A percentile compares a stretch with the other conserved stretches of the same genome.
These are phyloP conservation scores for Eunapius fragilis DNA, from an alignment of 37 sponge, comb jelly and placozoan genomes.

Conservation along the genomic window DNA sequence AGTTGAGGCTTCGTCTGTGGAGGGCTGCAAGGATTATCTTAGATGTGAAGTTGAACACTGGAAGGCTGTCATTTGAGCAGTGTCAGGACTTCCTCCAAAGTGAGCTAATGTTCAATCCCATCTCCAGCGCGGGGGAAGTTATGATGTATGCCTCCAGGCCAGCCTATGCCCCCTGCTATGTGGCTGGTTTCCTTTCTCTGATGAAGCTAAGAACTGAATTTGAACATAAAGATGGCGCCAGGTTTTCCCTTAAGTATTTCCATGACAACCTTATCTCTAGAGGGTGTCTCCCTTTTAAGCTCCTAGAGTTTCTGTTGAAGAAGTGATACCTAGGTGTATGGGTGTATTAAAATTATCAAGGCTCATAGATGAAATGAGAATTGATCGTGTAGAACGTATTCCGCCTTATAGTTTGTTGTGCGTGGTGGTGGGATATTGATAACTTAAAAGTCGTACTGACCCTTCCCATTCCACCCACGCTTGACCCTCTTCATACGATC, in stretches of 20 bases:
- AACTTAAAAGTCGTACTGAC: no score
- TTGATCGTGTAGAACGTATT: no score
- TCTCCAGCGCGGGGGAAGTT: constrained; percentile 53
- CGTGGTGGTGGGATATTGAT: no score
- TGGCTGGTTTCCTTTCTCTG: constrained; percentile 42
- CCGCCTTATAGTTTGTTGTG: no score
- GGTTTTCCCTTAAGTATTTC: constrained; percentile 45
- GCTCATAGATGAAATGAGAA: no score
- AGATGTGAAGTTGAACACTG: constrained; percentile 57
- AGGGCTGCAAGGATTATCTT: constrained; percentile 68
- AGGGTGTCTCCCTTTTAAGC: constrained; percentile 61
- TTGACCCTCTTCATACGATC: no score
- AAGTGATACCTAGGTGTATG: no score
- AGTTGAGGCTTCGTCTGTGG: constrained; percentile 59
- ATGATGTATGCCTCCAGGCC: constrained; percentile 56
- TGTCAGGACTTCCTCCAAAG: constrained; percentile 41
- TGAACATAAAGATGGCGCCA: constrained; percentile 1
- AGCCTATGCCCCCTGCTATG: constrained; percentile 65
- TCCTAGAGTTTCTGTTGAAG: not conserved
- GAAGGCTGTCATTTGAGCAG: constrained; percentile 33
- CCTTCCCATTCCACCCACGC: no score
- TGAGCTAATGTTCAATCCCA: constrained; percentile 53
- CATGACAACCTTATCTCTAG: constrained; percentile 30
- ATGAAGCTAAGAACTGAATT: constrained; percentile 52
- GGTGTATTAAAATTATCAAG: no score